Percentiles rank a stretch among this genome's conserved stretches.
Evolutionary conservation across 1,140 invertebrate species (phyloP).

Genomic region (Trichonephila clavipes): DNA sequence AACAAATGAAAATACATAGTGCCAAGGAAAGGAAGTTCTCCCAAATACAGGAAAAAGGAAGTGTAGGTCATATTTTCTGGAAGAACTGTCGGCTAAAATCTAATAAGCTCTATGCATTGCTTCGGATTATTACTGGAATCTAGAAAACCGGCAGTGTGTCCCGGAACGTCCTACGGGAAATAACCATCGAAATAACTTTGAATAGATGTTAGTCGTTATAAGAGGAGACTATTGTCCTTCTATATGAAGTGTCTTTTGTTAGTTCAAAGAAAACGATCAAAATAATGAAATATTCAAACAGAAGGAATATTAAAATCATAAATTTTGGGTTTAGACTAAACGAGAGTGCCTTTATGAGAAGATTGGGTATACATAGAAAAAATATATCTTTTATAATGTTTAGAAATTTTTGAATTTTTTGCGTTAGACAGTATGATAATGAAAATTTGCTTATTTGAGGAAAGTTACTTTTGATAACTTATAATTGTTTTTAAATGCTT

Average conservation of each 20-base stretch:
- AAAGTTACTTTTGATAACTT: not conserved
- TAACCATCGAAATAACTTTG: conserved; percentile 55
- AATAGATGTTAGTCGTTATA: conserved; percentile 53
- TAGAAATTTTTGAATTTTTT: not conserved
- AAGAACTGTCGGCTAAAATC: not conserved
- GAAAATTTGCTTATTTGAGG: not conserved
- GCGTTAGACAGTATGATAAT: not conserved
- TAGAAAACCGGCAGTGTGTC: not conserved
- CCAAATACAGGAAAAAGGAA: conserved; percentile 13
- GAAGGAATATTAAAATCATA: conserved; percentile 28
- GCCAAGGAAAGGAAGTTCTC: not conserved
- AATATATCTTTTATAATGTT: not conserved
- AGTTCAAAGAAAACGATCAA: conserved; percentile 25
- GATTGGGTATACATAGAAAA: not conserved
- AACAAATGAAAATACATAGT: not conserved
- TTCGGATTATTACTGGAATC: conserved; percentile 32
- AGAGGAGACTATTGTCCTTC: not conserved
- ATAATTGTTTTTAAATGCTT: no score
- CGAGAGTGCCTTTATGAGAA: not conserved
- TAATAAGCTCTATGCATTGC: conserved; percentile 47
- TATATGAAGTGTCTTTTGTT: conserved; percentile 22
- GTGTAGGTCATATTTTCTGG: conserved; percentile 23
- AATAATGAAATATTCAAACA: conserved; percentile 61
- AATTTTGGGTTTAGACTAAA: not conserved
- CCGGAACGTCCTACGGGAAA: not conserved